A percentile compares a stretch with the other conserved stretches of the same genome.
phyloP scores from a whole-genome alignment of 2,888 invertebrate species.

The Hyalella azteca region DNA sequence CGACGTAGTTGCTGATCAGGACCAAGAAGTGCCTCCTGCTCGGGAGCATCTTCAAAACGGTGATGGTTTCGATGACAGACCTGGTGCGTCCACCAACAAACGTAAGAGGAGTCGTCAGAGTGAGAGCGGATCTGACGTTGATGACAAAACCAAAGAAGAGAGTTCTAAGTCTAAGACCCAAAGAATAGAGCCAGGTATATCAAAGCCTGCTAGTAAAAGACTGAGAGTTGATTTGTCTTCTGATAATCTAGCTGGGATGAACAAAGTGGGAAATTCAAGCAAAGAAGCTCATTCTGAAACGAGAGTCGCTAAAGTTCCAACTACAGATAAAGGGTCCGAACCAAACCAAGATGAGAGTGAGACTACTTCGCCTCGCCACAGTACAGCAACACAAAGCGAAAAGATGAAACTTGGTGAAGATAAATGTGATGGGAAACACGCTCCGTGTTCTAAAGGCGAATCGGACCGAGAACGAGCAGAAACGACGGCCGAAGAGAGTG shows the following conservation, averaged over 20 bases:
- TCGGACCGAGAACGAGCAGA: not conserved
- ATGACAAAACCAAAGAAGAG: conserved; percentile 29
- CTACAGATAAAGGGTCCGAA: not conserved
- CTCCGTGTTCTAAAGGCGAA: not conserved
- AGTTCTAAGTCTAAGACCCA: not conserved
- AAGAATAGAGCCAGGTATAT: not conserved
- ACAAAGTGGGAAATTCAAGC: not conserved
- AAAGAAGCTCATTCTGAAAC: not conserved
- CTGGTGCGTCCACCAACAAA: not conserved
- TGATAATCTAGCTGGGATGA: not conserved
- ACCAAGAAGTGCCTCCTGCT: too few relatives aligned
- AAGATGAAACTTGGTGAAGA: too few relatives aligned
- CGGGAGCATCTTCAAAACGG: too few relatives aligned
- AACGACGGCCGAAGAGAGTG: not conserved
- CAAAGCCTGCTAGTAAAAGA: not conserved
- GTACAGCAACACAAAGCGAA: too few relatives aligned
- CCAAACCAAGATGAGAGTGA: not conserved
- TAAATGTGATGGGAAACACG: not conserved
- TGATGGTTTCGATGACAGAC: conserved; percentile 2
- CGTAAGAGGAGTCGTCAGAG: conserved; percentile 15
- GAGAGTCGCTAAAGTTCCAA: not conserved
- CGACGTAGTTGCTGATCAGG: not conserved
- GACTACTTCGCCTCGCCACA: too few relatives aligned
- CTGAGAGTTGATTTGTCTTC: not conserved
- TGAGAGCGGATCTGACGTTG: conserved; percentile 15